phyloP scores from a whole-genome alignment of 2,888 invertebrate species.

The Ethmia dodecea region DNA sequence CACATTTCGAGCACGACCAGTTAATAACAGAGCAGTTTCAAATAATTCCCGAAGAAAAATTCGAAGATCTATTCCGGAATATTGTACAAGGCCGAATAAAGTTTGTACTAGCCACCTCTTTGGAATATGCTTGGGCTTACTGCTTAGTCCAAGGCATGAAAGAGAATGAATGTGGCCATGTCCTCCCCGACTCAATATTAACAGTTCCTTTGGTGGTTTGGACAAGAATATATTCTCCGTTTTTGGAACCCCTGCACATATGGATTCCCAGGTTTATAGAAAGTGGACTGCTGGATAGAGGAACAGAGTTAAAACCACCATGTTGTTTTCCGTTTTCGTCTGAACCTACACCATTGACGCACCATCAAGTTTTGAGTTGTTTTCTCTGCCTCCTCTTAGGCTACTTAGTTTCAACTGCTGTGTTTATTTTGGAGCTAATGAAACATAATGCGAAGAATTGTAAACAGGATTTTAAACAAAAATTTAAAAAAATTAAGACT shows the following conservation, averaged over 20 bases:
- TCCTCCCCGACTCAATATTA: constrained; percentile 51
- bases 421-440: constrained; percentile 41
- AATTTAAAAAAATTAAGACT: too few species aligned
- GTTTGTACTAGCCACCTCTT: constrained; percentile 48
- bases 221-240: constrained; percentile 50
- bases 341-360: constrained; percentile 43
- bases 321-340: constrained; percentile 23
- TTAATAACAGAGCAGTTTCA: constrained; percentile 39
- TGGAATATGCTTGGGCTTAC: constrained; percentile 50
- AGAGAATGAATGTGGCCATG: constrained; percentile 48
- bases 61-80: constrained; percentile 40
- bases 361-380: constrained; percentile 43
- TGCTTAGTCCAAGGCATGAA: constrained; percentile 43
- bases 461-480: too few species aligned
- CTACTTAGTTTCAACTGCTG: constrained; percentile 30
- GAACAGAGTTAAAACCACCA: constrained; percentile 27
- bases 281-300: constrained; percentile 43
- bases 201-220: constrained; percentile 52
- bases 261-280: constrained; percentile 54
- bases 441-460: constrained; percentile 24
- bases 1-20: constrained; percentile 51
- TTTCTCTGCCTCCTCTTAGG: constrained; percentile 43
- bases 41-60: constrained; percentile 41
- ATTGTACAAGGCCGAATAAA: constrained; percentile 39
- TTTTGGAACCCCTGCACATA: constrained; percentile 28